Evolutionary conservation across 2,113 vertebrate species (phyloP), one percentile per base, ranked within the genome.

Genomic region (Pelobates fuscus): DNA sequence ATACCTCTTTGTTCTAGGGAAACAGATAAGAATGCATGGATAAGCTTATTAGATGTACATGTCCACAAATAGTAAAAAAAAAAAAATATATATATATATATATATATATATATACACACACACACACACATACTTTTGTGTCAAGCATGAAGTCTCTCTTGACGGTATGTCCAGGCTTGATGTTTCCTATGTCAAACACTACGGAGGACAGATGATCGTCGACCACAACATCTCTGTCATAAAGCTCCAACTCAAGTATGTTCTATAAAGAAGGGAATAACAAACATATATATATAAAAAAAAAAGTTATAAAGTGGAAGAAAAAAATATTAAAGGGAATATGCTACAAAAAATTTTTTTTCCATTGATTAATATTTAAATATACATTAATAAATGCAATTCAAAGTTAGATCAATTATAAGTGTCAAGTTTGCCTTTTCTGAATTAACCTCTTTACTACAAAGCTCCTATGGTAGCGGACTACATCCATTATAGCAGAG

Each of bases 201-300:
- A 89, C 0, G 5, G 67, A 79, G 0, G 86, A 83, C 67, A 92
- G 84, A 20, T 83, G 77, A 58, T 89, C 83, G 0, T 81, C 91
- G 69, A 70, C 1, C 0, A 93, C 73, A 77, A 92, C 26, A 30
- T 93, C 88, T 59, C 90, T 67, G 27, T 93, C 91, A 52, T 76
- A 90, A 5, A 93, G 88, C 0, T 80, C 82, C 69, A 93, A 25
- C 43, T 91, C 89, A 81, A 91, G 79, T 24, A 88, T 70, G 1
- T 93, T 92, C 91, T 93, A 70, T 62, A 80, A 81, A 15, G 21
- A 10, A 67, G 2, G 24, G 18, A 24, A n/a, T 7, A 37, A 11
- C 32, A 43, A 20, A 23, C 21, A 52, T 3, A 52, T n/a, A 52
- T 49, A 1, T 5, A 32, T 32, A 32, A 32, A 5, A 37, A 37